These are phyloP conservation scores for Plotosus lineatus DNA, from an alignment of 2,113 vertebrate species.

Conservation along the genomic window DNA sequence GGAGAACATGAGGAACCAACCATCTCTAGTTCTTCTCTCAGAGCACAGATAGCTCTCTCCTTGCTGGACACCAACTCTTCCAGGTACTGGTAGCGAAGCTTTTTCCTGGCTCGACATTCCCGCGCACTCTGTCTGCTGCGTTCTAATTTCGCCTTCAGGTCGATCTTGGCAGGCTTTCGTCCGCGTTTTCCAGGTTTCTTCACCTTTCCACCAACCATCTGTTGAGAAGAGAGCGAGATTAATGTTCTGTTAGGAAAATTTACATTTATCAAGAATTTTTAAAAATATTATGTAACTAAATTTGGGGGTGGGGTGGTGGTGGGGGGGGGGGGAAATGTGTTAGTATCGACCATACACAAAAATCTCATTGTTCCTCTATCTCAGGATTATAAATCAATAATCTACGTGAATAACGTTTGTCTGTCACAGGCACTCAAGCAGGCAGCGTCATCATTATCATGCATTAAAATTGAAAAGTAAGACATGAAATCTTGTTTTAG, in stretches of 20 bases:
- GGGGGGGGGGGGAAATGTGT: too few relatives aligned
- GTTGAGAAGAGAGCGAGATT: background rate
- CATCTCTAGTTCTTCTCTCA: conserved; percentile 97
- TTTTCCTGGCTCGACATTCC: conserved; percentile 93
- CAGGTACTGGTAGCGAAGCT: conserved; percentile 94
- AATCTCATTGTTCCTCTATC: too few relatives aligned
- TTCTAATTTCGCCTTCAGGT: conserved; percentile 96
- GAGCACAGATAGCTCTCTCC: conserved; percentile 93
- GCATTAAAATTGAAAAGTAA: too few relatives aligned
- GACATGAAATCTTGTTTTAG: too few relatives aligned
- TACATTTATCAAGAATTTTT: background rate
- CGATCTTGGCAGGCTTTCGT: conserved; percentile 95
- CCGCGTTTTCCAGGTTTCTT: conserved; percentile 97
- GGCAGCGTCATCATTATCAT: too few relatives aligned
- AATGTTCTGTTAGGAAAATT: background rate
- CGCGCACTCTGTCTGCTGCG: conserved; percentile 94
- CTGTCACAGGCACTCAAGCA: too few relatives aligned
- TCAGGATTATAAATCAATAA: too few relatives aligned
- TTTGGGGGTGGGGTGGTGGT: too few relatives aligned
- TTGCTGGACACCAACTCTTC: conserved; percentile 95
- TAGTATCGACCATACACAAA: too few relatives aligned
- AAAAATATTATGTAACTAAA: background rate
- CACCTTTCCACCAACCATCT: conserved; percentile 91
- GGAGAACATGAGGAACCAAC: conserved; percentile 61
- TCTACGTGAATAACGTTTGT: too few relatives aligned